Evolutionary conservation across 2,888 invertebrate genomes (phyloP).

Genomic region (Tridacna crocea): DNA sequence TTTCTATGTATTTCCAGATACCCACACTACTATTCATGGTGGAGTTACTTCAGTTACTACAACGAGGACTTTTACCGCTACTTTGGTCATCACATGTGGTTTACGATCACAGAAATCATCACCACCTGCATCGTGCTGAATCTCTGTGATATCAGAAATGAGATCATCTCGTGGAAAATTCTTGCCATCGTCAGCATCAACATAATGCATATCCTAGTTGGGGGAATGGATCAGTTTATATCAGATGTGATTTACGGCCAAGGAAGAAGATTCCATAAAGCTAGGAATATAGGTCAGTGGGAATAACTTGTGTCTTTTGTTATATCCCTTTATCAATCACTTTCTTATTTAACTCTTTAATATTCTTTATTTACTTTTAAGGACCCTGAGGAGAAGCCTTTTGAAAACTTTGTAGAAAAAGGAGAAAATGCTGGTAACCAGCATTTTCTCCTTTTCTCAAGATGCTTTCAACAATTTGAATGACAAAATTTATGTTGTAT

Average conservation of each 20-base stretch:
- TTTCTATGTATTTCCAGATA: slow-evolving; percentile 57
- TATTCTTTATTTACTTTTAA: no score
- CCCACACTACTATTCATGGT: slow-evolving; percentile 83
- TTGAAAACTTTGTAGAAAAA: no score
- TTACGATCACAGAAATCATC: slow-evolving; percentile 81
- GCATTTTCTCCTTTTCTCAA: no score
- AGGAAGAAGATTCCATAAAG: slow-evolving; percentile 78
- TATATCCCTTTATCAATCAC: no score
- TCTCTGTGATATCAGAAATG: slow-evolving; percentile 74
- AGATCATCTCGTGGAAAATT: slow-evolving; percentile 80
- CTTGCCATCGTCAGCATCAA: slow-evolving; percentile 79
- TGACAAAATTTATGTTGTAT: no score
- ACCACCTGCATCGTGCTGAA: slow-evolving; percentile 80
- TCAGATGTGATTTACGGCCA: slow-evolving; percentile 75
- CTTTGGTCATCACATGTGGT: slow-evolving; percentile 81
- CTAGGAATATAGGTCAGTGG: slow-evolving; percentile 75
- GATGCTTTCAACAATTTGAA: no score
- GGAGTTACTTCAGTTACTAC: slow-evolving; percentile 83
- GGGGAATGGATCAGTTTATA: slow-evolving; percentile 82
- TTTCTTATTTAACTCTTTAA: no score
- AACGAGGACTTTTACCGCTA: slow-evolving; percentile 82
- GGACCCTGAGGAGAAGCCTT: no score
- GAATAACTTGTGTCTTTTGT: no score
- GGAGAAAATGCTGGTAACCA: no score
- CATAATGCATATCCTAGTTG: slow-evolving; percentile 80